A percentile compares a stretch with the other conserved stretches of the same genome.
phyloP scores from a whole-genome alignment of 2,888 invertebrate species.

The Thereva nobilitata region DNA sequence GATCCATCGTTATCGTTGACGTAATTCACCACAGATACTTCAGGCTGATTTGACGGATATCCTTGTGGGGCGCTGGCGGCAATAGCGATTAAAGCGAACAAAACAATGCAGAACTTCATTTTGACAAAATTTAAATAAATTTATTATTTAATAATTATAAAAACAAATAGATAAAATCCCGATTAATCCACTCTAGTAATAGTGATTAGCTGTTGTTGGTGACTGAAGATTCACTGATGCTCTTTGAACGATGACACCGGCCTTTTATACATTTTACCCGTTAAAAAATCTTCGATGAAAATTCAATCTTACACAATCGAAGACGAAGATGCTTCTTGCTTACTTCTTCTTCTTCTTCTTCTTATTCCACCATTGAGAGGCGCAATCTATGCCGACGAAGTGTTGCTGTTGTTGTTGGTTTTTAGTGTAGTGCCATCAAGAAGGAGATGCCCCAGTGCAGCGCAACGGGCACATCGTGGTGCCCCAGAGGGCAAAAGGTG shows the following conservation, averaged over 20 bases:
- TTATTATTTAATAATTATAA: neutral
- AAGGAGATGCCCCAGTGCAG: no score
- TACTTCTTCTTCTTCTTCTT: neutral
- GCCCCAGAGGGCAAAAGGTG: slow-evolving; percentile 28
- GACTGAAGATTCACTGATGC: slow-evolving; percentile 44
- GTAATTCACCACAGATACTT: slow-evolving; percentile 45
- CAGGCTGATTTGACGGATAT: slow-evolving; percentile 43
- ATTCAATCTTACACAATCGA: slow-evolving; percentile 35
- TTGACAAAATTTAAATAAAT: slow-evolving; percentile 23
- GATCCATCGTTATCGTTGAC: slow-evolving; percentile 47
- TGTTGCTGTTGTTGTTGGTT: no score
- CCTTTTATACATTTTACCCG: slow-evolving; percentile 46
- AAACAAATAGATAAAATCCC: slow-evolving; percentile 1
- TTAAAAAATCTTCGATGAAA: slow-evolving; percentile 18
- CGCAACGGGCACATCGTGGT: neutral
- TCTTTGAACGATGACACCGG: slow-evolving; percentile 46
- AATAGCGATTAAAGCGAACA: slow-evolving; percentile 44
- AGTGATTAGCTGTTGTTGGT: slow-evolving; percentile 18
- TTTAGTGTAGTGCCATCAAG: no score
- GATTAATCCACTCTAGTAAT: slow-evolving; percentile 16
- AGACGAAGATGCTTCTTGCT: slow-evolving; percentile 8
- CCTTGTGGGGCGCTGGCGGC: slow-evolving; percentile 41
- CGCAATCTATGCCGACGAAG: no score
- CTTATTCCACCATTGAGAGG: no score
- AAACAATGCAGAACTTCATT: slow-evolving; percentile 45